phyloP scores from a whole-genome alignment of 2,113 vertebrate genomes.

The Laticauda colubrina region DNA sequence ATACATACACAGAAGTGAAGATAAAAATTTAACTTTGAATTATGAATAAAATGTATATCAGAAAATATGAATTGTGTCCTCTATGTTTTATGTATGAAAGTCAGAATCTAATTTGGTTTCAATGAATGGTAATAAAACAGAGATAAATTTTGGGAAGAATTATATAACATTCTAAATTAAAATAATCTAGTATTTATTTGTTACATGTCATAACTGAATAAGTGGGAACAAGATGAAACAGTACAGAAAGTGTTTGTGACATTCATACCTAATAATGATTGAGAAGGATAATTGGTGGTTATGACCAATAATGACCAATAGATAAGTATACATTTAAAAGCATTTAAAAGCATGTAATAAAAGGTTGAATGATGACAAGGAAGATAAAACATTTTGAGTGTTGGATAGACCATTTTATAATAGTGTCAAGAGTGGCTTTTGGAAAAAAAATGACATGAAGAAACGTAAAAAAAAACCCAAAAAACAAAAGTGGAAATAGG shows the following conservation, averaged over 20 bases:
- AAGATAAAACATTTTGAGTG: background rate
- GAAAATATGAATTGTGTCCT: background rate
- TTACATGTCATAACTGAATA: background rate
- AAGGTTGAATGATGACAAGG: background rate
- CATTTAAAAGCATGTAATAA: background rate
- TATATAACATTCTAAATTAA: background rate
- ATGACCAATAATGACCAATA: background rate
- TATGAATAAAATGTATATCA: background rate
- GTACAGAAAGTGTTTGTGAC: background rate
- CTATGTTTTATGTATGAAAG: background rate
- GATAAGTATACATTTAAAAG: background rate
- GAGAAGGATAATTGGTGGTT: background rate
- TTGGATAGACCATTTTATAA: background rate
- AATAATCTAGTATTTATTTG: background rate
- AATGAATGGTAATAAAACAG: background rate
- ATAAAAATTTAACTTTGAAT: background rate
- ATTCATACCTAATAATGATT: background rate
- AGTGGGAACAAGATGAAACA: background rate
- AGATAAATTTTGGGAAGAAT: background rate
- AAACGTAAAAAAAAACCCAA: background rate
- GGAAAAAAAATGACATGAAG: background rate
- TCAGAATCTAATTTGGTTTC: background rate
- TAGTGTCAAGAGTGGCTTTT: background rate
- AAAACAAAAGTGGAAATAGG: background rate
- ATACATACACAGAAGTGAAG: background rate